Percentiles rank a stretch among this genome's conserved stretches.
Evolutionary conservation across 1,140 invertebrate genomes (phyloP).

Genomic region (Caenorhabditis inopinata): DNA sequence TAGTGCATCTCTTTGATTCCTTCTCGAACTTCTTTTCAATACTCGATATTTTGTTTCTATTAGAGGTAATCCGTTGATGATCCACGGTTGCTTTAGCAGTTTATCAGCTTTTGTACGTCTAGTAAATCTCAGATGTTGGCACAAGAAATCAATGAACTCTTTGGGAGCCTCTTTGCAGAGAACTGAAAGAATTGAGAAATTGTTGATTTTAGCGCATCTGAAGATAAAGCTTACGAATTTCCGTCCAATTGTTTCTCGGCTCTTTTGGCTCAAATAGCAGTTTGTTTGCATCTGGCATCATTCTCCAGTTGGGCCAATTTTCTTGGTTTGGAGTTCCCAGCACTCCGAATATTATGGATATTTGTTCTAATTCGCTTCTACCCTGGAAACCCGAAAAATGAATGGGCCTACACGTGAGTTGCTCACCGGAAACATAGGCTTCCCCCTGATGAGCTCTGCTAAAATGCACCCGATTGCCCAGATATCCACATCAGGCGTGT

Average conservation of each 20-base stretch:
- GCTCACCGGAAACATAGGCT: slow-evolving; percentile 85
- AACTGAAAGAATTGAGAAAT: background rate
- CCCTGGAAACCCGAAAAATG: slow-evolving; percentile 67
- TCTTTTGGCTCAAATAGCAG: slow-evolving; percentile 70
- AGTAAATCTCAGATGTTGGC: background rate
- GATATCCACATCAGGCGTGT: slow-evolving; percentile 91
- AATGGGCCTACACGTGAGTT: slow-evolving; percentile 71
- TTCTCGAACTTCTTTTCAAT: background rate
- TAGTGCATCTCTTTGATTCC: background rate
- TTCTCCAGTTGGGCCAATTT: slow-evolving; percentile 85
- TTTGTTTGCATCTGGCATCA: slow-evolving; percentile 85
- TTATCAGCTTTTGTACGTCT: background rate
- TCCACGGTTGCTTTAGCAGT: background rate
- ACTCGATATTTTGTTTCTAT: background rate
- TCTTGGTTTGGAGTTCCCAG: slow-evolving; percentile 87
- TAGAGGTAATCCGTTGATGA: background rate
- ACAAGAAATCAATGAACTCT: background rate
- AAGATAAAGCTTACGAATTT: background rate
- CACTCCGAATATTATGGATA: slow-evolving; percentile 88
- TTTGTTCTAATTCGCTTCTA: slow-evolving; percentile 91
- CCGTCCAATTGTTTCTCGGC: slow-evolving; percentile 15
- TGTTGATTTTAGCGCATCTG: background rate
- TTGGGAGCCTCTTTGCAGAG: background rate
- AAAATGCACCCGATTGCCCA: slow-evolving; percentile 98
- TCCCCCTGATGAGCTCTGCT: slow-evolving; percentile 85